Base-by-base conservation (phyloP, 2,113 vertebrate genomes). In the Silurus meridionalis region DNA sequence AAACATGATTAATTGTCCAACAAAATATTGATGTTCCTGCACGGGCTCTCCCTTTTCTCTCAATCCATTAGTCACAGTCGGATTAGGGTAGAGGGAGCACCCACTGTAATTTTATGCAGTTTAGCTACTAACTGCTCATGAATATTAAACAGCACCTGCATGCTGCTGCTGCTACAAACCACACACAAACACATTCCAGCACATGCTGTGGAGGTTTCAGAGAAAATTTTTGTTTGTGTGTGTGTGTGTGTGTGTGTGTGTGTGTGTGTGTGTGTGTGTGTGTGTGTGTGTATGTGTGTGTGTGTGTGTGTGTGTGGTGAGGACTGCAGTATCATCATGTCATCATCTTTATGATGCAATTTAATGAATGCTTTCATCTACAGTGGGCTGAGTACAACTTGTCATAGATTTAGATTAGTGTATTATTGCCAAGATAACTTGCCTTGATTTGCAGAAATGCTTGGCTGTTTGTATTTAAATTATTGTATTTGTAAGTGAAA, bases 1-100 rank as follows among this genome's bases (percentile, higher is more conserved):
- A 87, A 85, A 90, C 79, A 91, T 95, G 94, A 95, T 94, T 92
- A 93, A 95, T 94, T 84, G 89, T 85, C 85, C 89, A 86, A 90
- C 91, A 93, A 91, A 94, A 94, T 91, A 89, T 91, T 88, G 87
- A 88, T 87, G 93, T 93, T 93, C 93, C 21, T 66, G 89, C 85
- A 90, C 88, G 37, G 84, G 89, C 37, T 83, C 77, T 55, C 75
- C 78, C 75, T 21, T 37, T 87, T 50, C 80, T 91, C 89, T 66
- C 83, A 85, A 55, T 85, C 80, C 90, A 93, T 94, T 93, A 92
- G 91, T 95, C 94, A 93, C 67, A 91, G 92, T 93, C 93, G 92
- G 63, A 81, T 85, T 83, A 89, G 90, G 89, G 88, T 87, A 92
- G 88, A 58, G 61, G 57, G 87, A 90, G 85, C 83, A 84, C 82